Conservation (phyloP, 2,113 vertebrate species). For the Lanius collurio region DNA sequence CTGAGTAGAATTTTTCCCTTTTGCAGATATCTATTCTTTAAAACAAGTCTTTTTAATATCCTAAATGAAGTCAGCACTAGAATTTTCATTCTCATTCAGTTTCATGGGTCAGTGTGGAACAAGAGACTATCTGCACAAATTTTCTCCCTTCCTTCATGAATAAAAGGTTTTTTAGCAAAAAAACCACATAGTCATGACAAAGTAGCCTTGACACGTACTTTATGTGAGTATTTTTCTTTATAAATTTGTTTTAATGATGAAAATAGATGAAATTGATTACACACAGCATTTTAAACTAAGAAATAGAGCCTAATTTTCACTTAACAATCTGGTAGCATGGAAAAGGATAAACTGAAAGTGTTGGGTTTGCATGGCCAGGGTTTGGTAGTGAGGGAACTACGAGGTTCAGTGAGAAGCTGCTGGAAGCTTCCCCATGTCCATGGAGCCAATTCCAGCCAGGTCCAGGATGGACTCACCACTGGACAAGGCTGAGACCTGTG, state of each 20-base stretch:
- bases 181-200: background rate
- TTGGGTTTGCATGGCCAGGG: background rate
- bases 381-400: background rate
- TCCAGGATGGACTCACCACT: background rate
- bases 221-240: background rate
- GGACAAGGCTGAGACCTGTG: background rate
- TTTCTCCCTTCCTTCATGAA: background rate
- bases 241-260: background rate
- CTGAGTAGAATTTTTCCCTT: background rate
- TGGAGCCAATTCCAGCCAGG: background rate
- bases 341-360: background rate
- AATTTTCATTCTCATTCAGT: background rate
- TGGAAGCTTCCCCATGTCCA: background rate
- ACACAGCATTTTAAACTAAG: rapidly evolving
- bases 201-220: background rate
- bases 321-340: background rate
- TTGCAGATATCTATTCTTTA: background rate
- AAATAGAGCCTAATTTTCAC: background rate
- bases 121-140: background rate
- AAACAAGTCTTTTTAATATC: background rate
- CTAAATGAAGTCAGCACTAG: background rate
- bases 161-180: background rate
- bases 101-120: background rate
- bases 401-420: background rate
- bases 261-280: background rate